Conservation (phyloP, 1,140 invertebrate genomes). For the Neodiprion virginianus region DNA sequence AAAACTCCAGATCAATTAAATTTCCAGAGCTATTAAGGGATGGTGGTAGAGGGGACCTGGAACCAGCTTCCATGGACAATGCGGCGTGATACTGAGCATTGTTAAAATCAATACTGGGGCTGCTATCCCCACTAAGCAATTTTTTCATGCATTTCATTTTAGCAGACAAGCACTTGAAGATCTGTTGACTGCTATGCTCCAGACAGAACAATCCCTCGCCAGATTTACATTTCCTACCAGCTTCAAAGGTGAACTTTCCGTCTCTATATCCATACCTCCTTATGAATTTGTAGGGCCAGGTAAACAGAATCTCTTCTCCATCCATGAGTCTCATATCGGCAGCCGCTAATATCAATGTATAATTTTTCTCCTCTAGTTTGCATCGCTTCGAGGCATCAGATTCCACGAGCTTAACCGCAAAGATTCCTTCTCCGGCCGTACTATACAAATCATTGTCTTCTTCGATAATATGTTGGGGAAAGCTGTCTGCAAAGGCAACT, state of each 20-base stretch:
- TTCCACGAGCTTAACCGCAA: slow-evolving; percentile 77
- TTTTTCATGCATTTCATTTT: slow-evolving; percentile 89
- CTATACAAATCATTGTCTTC: slow-evolving; percentile 89
- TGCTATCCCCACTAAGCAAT: slow-evolving; percentile 71
- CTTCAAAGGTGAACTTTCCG: slow-evolving; percentile 88
- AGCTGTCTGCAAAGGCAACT: slow-evolving; percentile 80
- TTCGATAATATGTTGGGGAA: slow-evolving; percentile 71
- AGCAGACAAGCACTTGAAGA: slow-evolving; percentile 77
- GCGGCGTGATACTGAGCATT: slow-evolving; percentile 78
- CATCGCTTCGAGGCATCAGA: slow-evolving; percentile 81
- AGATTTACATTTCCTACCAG: slow-evolving; percentile 86
- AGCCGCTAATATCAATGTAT: slow-evolving; percentile 75
- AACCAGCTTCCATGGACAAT: slow-evolving; percentile 76
- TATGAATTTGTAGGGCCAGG: slow-evolving; percentile 89
- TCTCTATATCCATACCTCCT: slow-evolving; percentile 82
- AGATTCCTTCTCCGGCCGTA: slow-evolving; percentile 80
- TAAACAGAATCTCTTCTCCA: slow-evolving; percentile 71
- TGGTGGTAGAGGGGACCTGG: slow-evolving; percentile 75
- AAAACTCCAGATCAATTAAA: slow-evolving; percentile 59
- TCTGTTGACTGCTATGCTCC: slow-evolving; percentile 79
- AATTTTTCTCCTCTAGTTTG: slow-evolving; percentile 73
- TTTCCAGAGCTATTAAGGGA: slow-evolving; percentile 66
- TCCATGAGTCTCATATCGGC: slow-evolving; percentile 77
- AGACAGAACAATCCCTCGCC: slow-evolving; percentile 86
- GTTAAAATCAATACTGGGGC: slow-evolving; percentile 71